phyloP scores from a whole-genome alignment of 2,113 vertebrate genomes.

The Geothlypis trichas region DNA sequence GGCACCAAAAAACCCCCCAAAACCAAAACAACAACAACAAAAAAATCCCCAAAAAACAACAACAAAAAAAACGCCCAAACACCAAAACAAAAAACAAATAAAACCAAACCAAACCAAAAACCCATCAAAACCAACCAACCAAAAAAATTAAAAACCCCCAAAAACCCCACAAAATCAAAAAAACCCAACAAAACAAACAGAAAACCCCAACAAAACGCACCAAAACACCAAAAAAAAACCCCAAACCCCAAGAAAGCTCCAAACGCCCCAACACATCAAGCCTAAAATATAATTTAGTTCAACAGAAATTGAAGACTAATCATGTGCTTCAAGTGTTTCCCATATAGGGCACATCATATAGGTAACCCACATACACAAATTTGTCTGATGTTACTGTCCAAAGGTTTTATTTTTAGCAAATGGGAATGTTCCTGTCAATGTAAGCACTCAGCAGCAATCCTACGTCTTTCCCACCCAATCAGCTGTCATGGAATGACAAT shows the following conservation, averaged over 20 bases:
- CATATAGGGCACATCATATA: not conserved
- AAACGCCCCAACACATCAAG: not conserved
- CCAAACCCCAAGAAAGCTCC: not conserved
- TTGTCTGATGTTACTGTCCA: not conserved
- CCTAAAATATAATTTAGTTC: not conserved
- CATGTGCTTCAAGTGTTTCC: not conserved
- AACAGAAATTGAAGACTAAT: not conserved
- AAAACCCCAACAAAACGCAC: not conserved
- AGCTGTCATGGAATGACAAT: not conserved
- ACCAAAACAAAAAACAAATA: not conserved
- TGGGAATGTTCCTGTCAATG: conserved; percentile 4
- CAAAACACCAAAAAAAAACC: not conserved
- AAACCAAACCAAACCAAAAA: too few relatives aligned
- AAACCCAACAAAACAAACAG: too few relatives aligned
- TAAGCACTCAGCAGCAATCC: conserved; percentile 3
- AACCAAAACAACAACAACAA: too few relatives aligned
- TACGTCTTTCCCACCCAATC: conserved; percentile 5
- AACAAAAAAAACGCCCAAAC: not conserved
- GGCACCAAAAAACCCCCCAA: accelerated
- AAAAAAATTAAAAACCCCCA: too few relatives aligned
- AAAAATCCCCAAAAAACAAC: too few relatives aligned
- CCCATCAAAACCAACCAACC: too few relatives aligned
- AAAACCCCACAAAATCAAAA: too few relatives aligned
- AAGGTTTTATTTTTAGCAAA: conserved; percentile 15
- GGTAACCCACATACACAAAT: not conserved